phyloP scores from a whole-genome alignment of 2,113 vertebrate species.

The Megalops atlanticus region DNA sequence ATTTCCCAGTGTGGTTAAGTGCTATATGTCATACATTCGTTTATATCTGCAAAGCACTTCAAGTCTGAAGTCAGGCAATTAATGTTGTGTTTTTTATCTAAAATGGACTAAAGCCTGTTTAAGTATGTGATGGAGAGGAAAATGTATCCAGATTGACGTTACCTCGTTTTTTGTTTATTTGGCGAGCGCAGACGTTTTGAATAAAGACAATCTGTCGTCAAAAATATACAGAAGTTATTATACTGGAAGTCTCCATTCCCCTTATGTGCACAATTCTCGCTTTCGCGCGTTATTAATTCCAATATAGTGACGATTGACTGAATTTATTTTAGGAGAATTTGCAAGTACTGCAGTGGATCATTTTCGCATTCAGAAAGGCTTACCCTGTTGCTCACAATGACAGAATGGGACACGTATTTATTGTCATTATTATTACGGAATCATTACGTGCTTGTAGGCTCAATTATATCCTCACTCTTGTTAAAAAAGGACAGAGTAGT shows the following conservation, averaged over 20 bases:
- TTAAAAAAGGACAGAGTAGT: not conserved
- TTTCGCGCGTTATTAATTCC: not conserved
- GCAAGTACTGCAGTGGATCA: not conserved
- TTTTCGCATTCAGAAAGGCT: not conserved
- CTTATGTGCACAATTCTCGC: not conserved
- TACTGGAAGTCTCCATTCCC: conserved; percentile 24
- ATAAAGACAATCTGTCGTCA: conserved; percentile 99
- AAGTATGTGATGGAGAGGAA: conserved; percentile 79
- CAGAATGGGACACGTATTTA: no score
- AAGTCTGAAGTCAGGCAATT: conserved; percentile 83
- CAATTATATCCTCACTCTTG: not conserved
- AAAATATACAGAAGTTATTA: conserved; percentile 56
- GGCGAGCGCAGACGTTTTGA: conserved; percentile 77
- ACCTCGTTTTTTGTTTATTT: conserved; percentile 89
- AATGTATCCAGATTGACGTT: conserved; percentile 88
- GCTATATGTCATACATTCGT: conserved; percentile 80
- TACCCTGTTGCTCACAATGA: no score
- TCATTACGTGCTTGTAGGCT: no score
- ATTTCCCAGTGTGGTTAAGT: conserved; percentile 80
- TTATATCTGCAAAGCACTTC: conserved; percentile 80
- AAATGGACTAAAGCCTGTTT: conserved; percentile 80
- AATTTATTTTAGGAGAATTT: not conserved
- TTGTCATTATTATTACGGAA: no score
- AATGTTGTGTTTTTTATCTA: conserved; percentile 78
- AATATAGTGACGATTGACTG: not conserved